Percentiles rank a stretch among this genome's conserved stretches.
Evolutionary conservation across 1,140 invertebrate species (phyloP).

Genomic region (Pogonomyrmex barbatus): DNA sequence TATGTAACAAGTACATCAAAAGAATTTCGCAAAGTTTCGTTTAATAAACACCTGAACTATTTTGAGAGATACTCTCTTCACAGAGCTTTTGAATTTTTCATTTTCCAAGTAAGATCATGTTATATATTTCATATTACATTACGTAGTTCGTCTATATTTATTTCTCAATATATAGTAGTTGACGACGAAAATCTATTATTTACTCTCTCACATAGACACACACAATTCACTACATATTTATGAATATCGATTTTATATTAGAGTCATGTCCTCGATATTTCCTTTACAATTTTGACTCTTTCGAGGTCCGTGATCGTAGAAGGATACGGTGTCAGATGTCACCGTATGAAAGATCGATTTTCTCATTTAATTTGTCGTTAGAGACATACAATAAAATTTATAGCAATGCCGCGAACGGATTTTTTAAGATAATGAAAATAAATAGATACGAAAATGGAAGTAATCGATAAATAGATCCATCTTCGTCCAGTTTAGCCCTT

Average conservation of each 20-base stretch:
- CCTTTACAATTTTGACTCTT: constrained; percentile 5
- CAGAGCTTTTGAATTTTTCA: background rate
- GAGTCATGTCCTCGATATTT: constrained; percentile 14
- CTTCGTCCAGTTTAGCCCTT: background rate
- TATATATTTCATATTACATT: background rate
- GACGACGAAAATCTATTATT: constrained; percentile 13
- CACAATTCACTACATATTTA: constrained; percentile 22
- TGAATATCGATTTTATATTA: constrained; percentile 45
- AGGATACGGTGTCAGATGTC: constrained; percentile 34
- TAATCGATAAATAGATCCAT: background rate
- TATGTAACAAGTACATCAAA: background rate
- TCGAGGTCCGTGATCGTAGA: constrained; percentile 20
- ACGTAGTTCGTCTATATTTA: background rate
- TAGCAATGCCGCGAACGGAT: background rate
- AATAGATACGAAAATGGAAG: background rate
- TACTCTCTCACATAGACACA: no score
- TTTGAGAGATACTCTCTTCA: background rate
- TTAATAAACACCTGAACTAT: background rate
- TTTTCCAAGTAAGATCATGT: background rate
- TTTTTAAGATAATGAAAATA: constrained; percentile 1
- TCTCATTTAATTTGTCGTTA: constrained; percentile 53
- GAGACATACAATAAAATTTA: constrained; percentile 35
- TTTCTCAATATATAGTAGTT: background rate
- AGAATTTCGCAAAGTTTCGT: background rate
- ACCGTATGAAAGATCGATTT: constrained; percentile 49